Base-by-base conservation (phyloP, 2,113 vertebrate species). In the Sceloporus undulatus region DNA sequence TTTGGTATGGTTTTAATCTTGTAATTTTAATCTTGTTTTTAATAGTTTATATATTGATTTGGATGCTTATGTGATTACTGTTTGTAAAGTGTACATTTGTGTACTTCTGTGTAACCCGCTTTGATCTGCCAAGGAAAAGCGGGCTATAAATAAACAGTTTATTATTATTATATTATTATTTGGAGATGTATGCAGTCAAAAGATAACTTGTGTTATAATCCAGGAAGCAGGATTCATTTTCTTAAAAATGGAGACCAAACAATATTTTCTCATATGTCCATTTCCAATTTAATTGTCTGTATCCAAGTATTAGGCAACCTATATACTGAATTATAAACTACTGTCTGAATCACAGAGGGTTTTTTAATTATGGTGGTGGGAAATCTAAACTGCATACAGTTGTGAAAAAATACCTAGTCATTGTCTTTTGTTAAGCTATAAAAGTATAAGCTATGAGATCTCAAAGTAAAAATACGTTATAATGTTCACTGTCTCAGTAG, bases 401-500 rank as follows among this genome's bases (percentile, higher is more conserved):
- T 80, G 4, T 18, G 85, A 18, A 21, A 83, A 62, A 77, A 76
- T 48, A 40, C 9, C 7, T 27, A 76, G 71, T 76, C 78, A 27
- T 70, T 27, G n/a, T 59, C 56, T 87, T 85, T 81, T 86, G 27
- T 88, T 80, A 11, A 27, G 3, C 85, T 73, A 18, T 82, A 23
- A 82, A 10, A 23, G 23, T n/a, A 0, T 0, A 9, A 62, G 16
- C 25, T 68, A 9, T 11, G 38, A 80, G 0, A 1, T 83, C 91
- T 82, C 87, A 29, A 88, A 59, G 56, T 90, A 16, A 85, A 88
- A 85, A 1, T 0, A 2, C 38, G 81, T 7, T 42, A 1, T 79
- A 29, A 68, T 42, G 21, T 80, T 84, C 7, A 5, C 65, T 82
- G 42, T 34, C 71, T 89, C 34, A 38, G 75, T 78, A 83, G 38